Conservation (phyloP, 2,888 invertebrate genomes). For the Protonemura montana region DNA sequence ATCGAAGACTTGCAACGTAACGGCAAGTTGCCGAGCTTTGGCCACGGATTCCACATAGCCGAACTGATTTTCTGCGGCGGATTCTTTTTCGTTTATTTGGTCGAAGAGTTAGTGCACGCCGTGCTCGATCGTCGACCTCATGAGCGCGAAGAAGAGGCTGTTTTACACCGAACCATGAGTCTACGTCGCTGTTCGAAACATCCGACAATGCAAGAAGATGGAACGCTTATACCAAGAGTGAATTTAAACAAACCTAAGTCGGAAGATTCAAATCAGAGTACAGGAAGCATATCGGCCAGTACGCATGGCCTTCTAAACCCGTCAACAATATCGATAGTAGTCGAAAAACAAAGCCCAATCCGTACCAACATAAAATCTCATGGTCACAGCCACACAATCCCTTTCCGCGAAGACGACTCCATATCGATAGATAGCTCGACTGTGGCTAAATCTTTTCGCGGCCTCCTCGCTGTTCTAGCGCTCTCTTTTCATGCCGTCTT, state of each 20-base stretch:
- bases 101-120: constrained; percentile 69
- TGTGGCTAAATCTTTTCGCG: constrained; percentile 64
- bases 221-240: constrained; percentile 54
- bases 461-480: constrained; percentile 81
- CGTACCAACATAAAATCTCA: not conserved
- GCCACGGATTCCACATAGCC: constrained; percentile 62
- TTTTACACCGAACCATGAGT: constrained; percentile 65
- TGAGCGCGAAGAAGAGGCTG: constrained; percentile 57
- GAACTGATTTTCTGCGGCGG: constrained; percentile 69
- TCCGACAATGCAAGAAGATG: constrained; percentile 45
- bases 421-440: constrained; percentile 39
- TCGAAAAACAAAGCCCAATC: not conserved
- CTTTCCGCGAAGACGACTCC: constrained; percentile 45
- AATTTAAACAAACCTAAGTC: constrained; percentile 49
- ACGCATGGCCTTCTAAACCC: constrained; percentile 54
- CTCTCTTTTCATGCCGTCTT: constrained; percentile 86
- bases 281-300: constrained; percentile 52
- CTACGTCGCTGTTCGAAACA: constrained; percentile 60
- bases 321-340: constrained; percentile 47
- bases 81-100: constrained; percentile 70
- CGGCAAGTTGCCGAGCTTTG: constrained; percentile 59
- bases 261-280: constrained; percentile 43
- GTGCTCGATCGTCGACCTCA: constrained; percentile 59
- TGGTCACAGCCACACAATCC: constrained; percentile 45
- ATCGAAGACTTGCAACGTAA: constrained; percentile 61